Base-by-base conservation (phyloP, 2,113 vertebrate genomes). In the Turdus rufiventris region DNA sequence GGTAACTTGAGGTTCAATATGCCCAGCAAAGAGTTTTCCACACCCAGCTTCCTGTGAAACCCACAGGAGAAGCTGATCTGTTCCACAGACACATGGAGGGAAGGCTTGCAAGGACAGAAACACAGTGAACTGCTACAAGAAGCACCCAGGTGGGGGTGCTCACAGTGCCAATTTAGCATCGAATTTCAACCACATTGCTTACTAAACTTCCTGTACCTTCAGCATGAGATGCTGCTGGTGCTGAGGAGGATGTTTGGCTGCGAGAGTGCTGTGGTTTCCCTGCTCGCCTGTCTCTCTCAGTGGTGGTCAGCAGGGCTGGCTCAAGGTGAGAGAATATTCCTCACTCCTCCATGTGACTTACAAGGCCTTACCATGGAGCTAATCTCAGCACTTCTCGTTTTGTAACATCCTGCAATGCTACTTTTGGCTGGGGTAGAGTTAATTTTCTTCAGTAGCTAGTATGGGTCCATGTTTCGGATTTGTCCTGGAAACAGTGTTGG, bases 201-300 rank as follows among this genome's bases (percentile, higher is more conserved):
- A 54, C 34, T 36, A 42, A 78, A 71, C 53, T 58, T 77, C 33
- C 60, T 68, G 61, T 51, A 34, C 33, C 56, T 51, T 80, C 65
- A 54, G 56, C 67, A 6, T 0, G 5, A 67, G 60, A 21, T n/a
- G 47, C 48, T 65, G 10, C 8, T 40, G n/a, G 12, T 38, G 61
- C 65, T 58, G 36, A 68, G 54, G 21, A 65, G 68, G 68, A 48
- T 15, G 36, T 29, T 56, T 50, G 60, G 34, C 60, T 42, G 33
- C 0, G 0, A 34, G 56, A 20, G 12, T 50, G 42, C 68, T 0
- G 2, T 31, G n/a, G 34, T 54, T 45, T 43, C 1, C 5, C 33
- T 62, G 56, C 56, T 54, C 1, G 0, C 0, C 63, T 43, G 36
- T 15, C 19, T 40, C 77, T 57, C 38, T 8, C 60, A 19, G 53